These are phyloP conservation scores for Noctua comes DNA, from an alignment of 2,888 invertebrate species.

Conservation along the genomic window DNA sequence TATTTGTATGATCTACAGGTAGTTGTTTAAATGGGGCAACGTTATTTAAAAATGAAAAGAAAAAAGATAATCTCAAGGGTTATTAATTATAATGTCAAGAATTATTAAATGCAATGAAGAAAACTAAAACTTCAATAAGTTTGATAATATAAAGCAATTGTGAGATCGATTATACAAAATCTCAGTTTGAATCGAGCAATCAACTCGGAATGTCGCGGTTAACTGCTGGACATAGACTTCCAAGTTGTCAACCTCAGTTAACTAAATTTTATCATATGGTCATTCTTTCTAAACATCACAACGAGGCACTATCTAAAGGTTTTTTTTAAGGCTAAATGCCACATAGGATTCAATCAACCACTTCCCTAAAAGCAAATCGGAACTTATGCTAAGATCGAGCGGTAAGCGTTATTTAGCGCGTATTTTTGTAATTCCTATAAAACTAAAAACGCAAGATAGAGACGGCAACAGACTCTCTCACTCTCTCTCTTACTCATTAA, in stretches of 20 bases:
- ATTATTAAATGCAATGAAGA: too few relatives aligned
- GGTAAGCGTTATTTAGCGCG: neutral
- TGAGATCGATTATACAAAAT: neutral
- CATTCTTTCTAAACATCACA: neutral
- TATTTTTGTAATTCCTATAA: neutral
- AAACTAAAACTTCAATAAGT: neutral
- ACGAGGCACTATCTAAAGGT: neutral
- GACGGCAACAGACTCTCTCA: neutral
- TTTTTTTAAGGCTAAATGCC: neutral
- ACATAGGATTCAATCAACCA: neutral
- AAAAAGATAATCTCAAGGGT: too few relatives aligned
- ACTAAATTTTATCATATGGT: neutral
- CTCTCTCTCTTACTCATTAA: neutral
- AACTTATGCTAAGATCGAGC: neutral
- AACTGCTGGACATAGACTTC: neutral
- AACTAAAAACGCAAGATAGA: neutral
- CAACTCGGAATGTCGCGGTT: too few relatives aligned
- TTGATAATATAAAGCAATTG: neutral
- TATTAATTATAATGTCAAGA: too few relatives aligned
- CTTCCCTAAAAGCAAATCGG: neutral
- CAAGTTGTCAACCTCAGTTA: neutral
- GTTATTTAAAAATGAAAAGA: too few relatives aligned
- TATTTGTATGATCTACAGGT: too few relatives aligned
- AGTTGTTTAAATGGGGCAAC: too few relatives aligned
- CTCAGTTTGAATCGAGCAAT: neutral